Percentiles rank a stretch among this genome's conserved stretches.
Evolutionary conservation across 1,140 invertebrate species (phyloP).

Genomic region (Phthorimaea operculella): DNA sequence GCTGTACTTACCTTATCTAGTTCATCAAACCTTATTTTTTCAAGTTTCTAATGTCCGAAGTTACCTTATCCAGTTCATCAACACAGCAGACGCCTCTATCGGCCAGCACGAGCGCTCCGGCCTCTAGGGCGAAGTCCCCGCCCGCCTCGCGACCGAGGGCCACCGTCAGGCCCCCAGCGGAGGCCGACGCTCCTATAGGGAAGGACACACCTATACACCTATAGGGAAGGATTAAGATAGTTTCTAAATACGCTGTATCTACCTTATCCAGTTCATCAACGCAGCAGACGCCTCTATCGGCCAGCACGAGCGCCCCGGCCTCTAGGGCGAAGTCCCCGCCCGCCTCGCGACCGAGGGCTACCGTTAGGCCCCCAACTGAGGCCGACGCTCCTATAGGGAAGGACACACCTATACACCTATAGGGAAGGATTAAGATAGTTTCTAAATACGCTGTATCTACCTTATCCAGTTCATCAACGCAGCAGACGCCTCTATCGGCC

Average conservation of each 20-base stretch:
- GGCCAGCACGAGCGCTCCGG: slow-evolving; percentile 83
- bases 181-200: too few species aligned
- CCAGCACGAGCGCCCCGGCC: slow-evolving; percentile 84
- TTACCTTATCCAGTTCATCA: slow-evolving; percentile 98
- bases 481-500: slow-evolving; percentile 89
- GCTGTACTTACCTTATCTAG: too few species aligned
- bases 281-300: slow-evolving; percentile 90
- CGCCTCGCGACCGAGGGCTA: slow-evolving; percentile 81
- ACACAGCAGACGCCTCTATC: slow-evolving; percentile 93
- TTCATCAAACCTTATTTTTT: too few species aligned
- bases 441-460: too few species aligned
- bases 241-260: too few species aligned
- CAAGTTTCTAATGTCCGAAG: too few species aligned
- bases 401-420: too few species aligned
- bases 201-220: too few species aligned
- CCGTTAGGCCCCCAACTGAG: slow-evolving; percentile 87
- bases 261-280: slow-evolving; percentile 98
- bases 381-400: too few species aligned
- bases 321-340: slow-evolving; percentile 86
- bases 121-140: slow-evolving; percentile 87
- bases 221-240: too few species aligned
- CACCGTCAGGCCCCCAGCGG: slow-evolving; percentile 87
- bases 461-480: slow-evolving; percentile 97
- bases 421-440: too few species aligned
- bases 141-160: slow-evolving; percentile 81